These are phyloP conservation scores for Mesorhabditis spiculigera DNA, from an alignment of 2,888 invertebrate species.

Conservation along the genomic window DNA sequence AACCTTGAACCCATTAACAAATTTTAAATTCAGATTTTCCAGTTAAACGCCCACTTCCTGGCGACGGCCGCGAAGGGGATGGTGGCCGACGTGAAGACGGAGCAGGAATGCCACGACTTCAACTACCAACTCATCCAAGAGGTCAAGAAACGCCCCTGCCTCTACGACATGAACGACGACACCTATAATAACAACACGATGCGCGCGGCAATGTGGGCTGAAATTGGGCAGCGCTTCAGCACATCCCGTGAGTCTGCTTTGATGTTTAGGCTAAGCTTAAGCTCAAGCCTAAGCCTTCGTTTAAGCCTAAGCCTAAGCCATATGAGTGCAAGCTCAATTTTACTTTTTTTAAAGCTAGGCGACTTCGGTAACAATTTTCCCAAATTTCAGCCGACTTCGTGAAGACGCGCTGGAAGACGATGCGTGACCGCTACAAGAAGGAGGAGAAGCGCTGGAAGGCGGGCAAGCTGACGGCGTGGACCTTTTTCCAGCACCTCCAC, in stretches of 20 bases:
- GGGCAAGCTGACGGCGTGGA: constrained; percentile 32
- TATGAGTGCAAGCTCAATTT: too few relatives aligned
- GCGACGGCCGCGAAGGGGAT: neutral
- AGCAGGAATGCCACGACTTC: neutral
- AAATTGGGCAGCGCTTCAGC: constrained; percentile 25
- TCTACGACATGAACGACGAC: constrained; percentile 33
- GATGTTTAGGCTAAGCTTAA: too few relatives aligned
- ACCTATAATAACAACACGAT: constrained; percentile 29
- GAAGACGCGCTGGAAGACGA: constrained; percentile 51
- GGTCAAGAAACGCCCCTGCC: constrained; percentile 23
- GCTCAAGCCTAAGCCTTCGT: too few relatives aligned
- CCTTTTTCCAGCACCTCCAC: constrained; percentile 26
- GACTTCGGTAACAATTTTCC: neutral
- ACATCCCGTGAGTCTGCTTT: constrained; percentile 18
- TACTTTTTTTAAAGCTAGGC: neutral
- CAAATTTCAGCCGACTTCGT: constrained; percentile 33
- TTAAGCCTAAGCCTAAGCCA: too few relatives aligned
- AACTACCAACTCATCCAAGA: constrained; percentile 6
- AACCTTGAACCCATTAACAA: neutral
- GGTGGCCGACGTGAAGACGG: neutral
- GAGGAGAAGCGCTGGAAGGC: constrained; percentile 34
- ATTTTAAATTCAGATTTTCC: neutral
- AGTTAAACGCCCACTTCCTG: neutral
- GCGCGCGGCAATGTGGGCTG: constrained; percentile 32
- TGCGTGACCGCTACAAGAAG: constrained; percentile 48